A percentile compares a stretch with the other conserved stretches of the same genome.
Conservation (phyloP, 2,888 invertebrate genomes). For the Epirrhoe tristata region DNA sequence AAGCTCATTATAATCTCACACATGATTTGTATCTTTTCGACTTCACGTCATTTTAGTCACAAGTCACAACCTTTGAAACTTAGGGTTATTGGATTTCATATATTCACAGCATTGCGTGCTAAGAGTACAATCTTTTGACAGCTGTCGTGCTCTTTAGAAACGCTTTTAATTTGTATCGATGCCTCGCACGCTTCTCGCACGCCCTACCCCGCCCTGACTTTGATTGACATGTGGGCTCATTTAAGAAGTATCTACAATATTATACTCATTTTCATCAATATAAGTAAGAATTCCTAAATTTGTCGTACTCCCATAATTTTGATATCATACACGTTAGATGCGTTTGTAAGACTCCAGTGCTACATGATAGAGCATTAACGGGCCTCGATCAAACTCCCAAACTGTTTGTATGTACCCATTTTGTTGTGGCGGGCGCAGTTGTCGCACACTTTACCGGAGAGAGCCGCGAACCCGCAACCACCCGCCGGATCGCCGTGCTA, state of each 20-base stretch:
- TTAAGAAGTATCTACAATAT: not conserved
- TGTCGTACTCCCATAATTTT: too few species aligned
- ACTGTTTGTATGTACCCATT: not conserved
- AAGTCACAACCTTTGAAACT: not conserved
- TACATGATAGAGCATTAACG: not conserved
- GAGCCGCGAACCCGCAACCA: not conserved
- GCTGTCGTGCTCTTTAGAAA: not conserved
- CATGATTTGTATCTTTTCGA: not conserved
- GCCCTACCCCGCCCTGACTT: not conserved
- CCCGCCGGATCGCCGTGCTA: conserved; percentile 6
- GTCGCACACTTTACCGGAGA: not conserved
- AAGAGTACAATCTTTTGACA: not conserved
- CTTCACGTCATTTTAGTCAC: not conserved
- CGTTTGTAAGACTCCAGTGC: not conserved
- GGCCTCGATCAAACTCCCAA: conserved; percentile 3
- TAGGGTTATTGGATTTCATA: not conserved
- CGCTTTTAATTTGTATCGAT: not conserved
- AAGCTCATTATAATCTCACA: conserved; percentile 2
- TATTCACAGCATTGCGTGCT: not conserved
- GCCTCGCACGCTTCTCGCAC: not conserved
- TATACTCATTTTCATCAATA: too few species aligned
- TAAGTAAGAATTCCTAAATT: too few species aligned
- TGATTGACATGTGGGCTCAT: not conserved
- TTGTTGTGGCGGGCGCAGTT: not conserved
- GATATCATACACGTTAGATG: too few species aligned